Percentiles rank a stretch among this genome's conserved stretches.
phyloP scores from a whole-genome alignment of 2,113 vertebrate genomes.

The Cavia aperea region DNA sequence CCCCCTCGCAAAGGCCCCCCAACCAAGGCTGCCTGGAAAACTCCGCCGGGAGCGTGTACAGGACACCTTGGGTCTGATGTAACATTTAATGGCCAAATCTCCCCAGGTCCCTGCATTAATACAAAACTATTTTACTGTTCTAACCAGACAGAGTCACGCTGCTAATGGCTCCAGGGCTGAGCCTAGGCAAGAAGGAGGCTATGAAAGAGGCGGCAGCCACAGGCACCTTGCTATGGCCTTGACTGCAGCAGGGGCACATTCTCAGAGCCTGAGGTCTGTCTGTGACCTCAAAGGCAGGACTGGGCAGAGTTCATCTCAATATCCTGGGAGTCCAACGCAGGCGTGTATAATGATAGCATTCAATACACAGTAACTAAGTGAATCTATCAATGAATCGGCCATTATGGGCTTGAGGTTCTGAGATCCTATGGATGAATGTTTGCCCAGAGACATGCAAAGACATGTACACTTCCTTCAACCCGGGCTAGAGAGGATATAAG shows the following conservation, averaged over 20 bases:
- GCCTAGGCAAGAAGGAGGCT: background rate
- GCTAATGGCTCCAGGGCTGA: constrained; percentile 41
- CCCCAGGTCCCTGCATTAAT: constrained; percentile 62
- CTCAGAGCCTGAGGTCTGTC: background rate
- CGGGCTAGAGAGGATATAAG: background rate
- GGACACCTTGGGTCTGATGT: constrained; percentile 72
- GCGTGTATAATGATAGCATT: background rate
- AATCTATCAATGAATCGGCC: background rate
- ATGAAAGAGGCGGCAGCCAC: background rate
- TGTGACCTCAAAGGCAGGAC: background rate
- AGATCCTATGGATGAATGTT: background rate
- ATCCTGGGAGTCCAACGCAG: background rate
- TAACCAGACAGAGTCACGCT: constrained; percentile 46
- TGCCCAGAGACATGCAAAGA: background rate
- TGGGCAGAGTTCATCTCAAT: background rate
- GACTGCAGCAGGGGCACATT: background rate
- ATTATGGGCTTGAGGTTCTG: background rate
- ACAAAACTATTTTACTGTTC: constrained; percentile 53
- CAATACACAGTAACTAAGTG: background rate
- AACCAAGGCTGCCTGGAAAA: constrained; percentile 62
- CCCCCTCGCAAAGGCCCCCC: constrained; percentile 53
- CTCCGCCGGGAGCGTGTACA: constrained; percentile 59
- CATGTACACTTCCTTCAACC: background rate
- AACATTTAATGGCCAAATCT: constrained; percentile 68
- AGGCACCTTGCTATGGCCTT: constrained; percentile 9